Evolutionary conservation across 2,888 invertebrate genomes (phyloP), one percentile per base, ranked within the genome.

Genomic region (Endotricha flammealis): DNA sequence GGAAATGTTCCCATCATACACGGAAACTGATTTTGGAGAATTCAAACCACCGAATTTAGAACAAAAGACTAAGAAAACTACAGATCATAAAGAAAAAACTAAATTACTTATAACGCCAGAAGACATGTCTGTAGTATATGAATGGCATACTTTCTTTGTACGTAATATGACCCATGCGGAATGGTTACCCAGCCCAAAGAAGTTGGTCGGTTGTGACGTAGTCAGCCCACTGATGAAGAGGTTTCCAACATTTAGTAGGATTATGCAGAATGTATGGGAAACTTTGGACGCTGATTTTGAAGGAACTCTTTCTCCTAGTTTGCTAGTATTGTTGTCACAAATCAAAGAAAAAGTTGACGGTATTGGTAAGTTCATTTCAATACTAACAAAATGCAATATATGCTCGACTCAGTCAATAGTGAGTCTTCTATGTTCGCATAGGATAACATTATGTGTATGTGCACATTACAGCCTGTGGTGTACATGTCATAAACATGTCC

Each of bases 1-100:
- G 43, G 85, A 90, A 58, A 80, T 93, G 60, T 95, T 95, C 59
- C 93, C 93, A 0, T 91, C 90, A 0, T 89, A 88, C 49, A 83
- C 90, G 0, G 90, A 91, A 3, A 67, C 81, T 29, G 94, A 95
- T 64, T 95, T 94, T 67, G 78, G 87, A 0, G 93, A 94, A 44
- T 89, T 94, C 72, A 90, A 58, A 70, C 81, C 61, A 39, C 76
- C 49, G 41, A 81, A 37, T 0, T 50, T 91, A 12, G 90, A 91
- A 48, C 78, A 87, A 50, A 73, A 58, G 32, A 87, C 85, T 42
- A 47, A 70, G 1, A 77, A 70, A 57, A 38, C 48, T 4, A 57
- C 42, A 8, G 57, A 82, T 40, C 53, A 52, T 7, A 62, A 48
- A 11, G 41, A 44, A 23, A 78, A 78, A 59, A 43, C 50, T 0